Percentiles rank a stretch among this genome's conserved stretches.
These are phyloP conservation scores for Talpa occidentalis DNA, from an alignment of 2,113 vertebrate species.

Conservation along the genomic window DNA sequence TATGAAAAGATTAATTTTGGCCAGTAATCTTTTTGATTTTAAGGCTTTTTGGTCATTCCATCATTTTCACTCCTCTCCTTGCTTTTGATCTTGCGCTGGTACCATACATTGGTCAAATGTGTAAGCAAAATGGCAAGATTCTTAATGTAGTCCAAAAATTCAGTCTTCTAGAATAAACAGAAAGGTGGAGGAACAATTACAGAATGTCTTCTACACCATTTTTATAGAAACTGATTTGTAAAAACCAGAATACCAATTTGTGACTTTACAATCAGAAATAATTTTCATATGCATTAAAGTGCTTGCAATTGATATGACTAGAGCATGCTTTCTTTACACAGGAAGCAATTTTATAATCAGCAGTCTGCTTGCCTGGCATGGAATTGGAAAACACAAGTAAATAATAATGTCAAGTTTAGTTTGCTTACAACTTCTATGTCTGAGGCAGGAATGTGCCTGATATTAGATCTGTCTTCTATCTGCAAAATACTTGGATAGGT, in stretches of 20 bases:
- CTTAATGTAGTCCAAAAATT: not conserved
- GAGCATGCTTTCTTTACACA: not conserved
- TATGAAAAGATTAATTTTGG: not conserved
- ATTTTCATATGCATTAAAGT: not conserved
- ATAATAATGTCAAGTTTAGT: slow-evolving; percentile 6
- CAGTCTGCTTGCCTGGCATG: slow-evolving; percentile 4
- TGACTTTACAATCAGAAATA: slow-evolving; percentile 35
- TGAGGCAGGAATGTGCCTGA: not conserved
- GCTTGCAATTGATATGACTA: slow-evolving; percentile 11
- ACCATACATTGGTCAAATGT: not conserved
- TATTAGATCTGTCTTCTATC: not conserved
- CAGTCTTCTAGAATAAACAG: not conserved
- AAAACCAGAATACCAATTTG: slow-evolving; percentile 24
- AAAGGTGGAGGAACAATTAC: not conserved
- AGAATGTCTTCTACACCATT: not conserved
- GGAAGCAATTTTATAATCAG: slow-evolving; percentile 50
- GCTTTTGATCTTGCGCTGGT: not conserved
- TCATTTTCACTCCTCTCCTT: not conserved
- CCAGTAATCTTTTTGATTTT: not conserved
- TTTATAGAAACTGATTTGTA: slow-evolving; percentile 15
- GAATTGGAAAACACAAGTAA: slow-evolving; percentile 29
- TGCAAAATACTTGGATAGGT: not conserved
- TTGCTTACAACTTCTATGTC: not conserved
- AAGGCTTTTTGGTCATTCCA: not conserved
- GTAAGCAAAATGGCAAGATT: not conserved